phyloP scores from a whole-genome alignment of 2,113 vertebrate genomes.

The Dipodomys merriami region DNA sequence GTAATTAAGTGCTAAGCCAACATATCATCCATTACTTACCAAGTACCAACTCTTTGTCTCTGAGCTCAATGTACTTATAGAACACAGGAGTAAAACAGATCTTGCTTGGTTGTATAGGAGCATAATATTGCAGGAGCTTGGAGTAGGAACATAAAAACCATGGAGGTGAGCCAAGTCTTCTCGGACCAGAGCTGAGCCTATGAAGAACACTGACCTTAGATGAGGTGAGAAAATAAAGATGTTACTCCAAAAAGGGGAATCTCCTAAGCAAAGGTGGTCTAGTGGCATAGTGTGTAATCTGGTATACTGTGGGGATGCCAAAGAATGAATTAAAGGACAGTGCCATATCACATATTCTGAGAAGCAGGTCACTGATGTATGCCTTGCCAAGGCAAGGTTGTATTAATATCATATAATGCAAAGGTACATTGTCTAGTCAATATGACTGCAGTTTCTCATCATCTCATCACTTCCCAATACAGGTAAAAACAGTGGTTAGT shows the following conservation, averaged over 20 bases:
- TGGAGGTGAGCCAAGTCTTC: too few relatives aligned
- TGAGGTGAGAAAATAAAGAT: not conserved
- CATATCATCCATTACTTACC: not conserved
- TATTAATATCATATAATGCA: not conserved
- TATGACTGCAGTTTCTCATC: not conserved
- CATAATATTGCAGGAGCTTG: not conserved
- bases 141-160: not conserved
- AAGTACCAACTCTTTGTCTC: not conserved
- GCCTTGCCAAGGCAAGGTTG: not conserved
- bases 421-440: not conserved
- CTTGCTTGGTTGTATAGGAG: fast-evolving
- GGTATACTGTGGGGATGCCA: not conserved
- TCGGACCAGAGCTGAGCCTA: not conserved
- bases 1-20: not conserved
- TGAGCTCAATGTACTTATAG: not conserved
- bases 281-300: not conserved
- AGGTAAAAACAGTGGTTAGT: not conserved
- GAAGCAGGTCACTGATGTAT: fast-evolving
- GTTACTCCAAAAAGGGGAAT: not conserved
- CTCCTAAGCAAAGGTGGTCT: not conserved
- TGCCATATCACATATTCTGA: not conserved
- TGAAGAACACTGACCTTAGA: not conserved
- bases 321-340: not conserved
- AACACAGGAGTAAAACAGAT: not conserved
- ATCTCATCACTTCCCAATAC: not conserved